phyloP scores from a whole-genome alignment of 1,140 invertebrate species.

The Potamilus streckersoni region DNA sequence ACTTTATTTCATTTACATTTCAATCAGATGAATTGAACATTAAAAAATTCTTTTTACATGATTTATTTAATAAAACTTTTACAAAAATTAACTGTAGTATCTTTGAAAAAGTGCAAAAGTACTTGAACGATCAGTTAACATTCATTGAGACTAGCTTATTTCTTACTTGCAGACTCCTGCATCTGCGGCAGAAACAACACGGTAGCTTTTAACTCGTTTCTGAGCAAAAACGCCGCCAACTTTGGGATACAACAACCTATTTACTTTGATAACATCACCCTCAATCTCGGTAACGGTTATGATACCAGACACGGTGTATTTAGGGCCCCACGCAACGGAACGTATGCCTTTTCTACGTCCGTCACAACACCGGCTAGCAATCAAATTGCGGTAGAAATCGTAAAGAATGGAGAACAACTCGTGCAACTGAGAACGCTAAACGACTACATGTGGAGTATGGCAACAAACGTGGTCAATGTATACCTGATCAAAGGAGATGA shows the following conservation, averaged over 20 bases:
- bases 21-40: too few relatives aligned
- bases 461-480: conserved; percentile 22
- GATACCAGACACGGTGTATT: conserved; percentile 39
- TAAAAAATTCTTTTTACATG: too few relatives aligned
- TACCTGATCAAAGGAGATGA: conserved; percentile 16
- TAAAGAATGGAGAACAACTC: conserved; percentile 5
- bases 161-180: background rate
- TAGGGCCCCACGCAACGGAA: conserved; percentile 44
- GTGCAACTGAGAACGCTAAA: conserved; percentile 20
- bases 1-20: too few relatives aligned
- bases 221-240: conserved; percentile 13
- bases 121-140: too few relatives aligned
- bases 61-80: too few relatives aligned
- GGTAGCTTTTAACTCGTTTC: conserved; percentile 14
- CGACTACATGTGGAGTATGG: conserved; percentile 26
- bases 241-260: conserved; percentile 34
- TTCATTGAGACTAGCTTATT: too few relatives aligned
- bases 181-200: conserved; percentile 13
- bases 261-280: conserved; percentile 46
- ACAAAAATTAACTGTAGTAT: too few relatives aligned
- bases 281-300: conserved; percentile 47
- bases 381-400: conserved; percentile 23
- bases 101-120: too few relatives aligned
- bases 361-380: conserved; percentile 5
- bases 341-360: conserved; percentile 38